Conservation (phyloP, 2,888 invertebrate genomes). For the Pachydiplax longipennis region DNA sequence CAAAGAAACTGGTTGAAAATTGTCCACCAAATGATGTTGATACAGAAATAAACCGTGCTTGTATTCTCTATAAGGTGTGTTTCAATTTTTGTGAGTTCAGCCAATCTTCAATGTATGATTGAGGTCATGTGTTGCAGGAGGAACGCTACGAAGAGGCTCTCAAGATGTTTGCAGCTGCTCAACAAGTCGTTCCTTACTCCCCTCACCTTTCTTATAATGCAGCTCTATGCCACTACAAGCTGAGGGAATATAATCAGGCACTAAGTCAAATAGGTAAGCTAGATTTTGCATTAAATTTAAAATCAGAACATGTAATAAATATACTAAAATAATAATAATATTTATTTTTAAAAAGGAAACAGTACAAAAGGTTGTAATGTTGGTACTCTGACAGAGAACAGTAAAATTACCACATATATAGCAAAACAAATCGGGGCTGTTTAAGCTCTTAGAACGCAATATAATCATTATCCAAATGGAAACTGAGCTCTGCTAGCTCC, state of each 20-base stretch:
- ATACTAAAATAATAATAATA: too few relatives aligned
- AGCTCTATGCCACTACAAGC: constrained; percentile 91
- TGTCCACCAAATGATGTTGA: constrained; percentile 89
- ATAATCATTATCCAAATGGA: too few relatives aligned
- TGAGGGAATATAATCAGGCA: constrained; percentile 93
- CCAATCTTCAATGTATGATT: neutral
- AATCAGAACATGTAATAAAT: too few relatives aligned
- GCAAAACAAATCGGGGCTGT: too few relatives aligned
- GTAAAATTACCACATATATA: too few relatives aligned
- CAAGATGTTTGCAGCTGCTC: constrained; percentile 84
- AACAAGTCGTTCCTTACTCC: constrained; percentile 88
- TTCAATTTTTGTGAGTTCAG: neutral
- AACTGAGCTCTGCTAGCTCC: too few relatives aligned
- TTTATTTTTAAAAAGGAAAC: too few relatives aligned
- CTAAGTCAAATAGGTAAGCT: constrained; percentile 85
- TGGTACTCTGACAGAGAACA: too few relatives aligned
- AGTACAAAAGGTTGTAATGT: too few relatives aligned
- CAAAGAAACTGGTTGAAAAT: constrained; percentile 89
- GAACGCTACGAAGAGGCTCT: constrained; percentile 89
- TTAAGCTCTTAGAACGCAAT: too few relatives aligned
- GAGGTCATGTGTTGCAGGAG: constrained; percentile 65
- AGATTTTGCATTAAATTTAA: neutral
- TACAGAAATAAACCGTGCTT: constrained; percentile 94
- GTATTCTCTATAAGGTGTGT: constrained; percentile 88
- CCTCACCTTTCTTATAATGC: constrained; percentile 94